Conservation (phyloP, 2,113 vertebrate species). For the Serilophus lunatus region DNA sequence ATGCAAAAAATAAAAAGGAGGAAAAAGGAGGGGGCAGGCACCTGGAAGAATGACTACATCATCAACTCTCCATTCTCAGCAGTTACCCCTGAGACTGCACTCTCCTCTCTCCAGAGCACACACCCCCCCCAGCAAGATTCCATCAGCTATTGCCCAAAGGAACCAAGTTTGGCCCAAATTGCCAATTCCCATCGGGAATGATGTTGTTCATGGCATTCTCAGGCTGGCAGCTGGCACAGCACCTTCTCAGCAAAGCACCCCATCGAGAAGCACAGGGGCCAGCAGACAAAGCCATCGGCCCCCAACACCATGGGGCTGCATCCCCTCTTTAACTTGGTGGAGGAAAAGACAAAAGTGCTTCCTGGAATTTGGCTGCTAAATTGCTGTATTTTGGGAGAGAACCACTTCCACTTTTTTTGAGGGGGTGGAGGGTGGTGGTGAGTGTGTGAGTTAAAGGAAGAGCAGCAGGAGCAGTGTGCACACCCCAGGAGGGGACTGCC, state of each 20-base stretch:
- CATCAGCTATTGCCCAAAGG: background rate
- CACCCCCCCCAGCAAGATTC: background rate
- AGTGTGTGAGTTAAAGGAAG: background rate
- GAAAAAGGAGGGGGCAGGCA: background rate
- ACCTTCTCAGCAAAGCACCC: background rate
- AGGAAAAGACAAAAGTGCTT: background rate
- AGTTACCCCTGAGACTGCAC: background rate
- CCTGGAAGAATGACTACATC: background rate
- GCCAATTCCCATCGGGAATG: background rate
- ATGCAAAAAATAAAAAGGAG: background rate
- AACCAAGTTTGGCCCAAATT: background rate
- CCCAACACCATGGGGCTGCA: background rate
- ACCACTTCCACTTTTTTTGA: rapidly evolving
- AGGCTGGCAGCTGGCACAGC: background rate
- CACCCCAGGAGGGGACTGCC: background rate
- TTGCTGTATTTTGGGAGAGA: background rate
- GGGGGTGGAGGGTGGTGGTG: background rate
- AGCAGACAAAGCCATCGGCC: background rate
- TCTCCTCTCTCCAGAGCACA: background rate
- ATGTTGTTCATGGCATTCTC: background rate
- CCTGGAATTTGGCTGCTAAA: background rate
- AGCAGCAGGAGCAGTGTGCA: background rate
- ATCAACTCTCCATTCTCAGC: background rate
- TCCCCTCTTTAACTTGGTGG: background rate
- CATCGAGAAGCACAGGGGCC: rapidly evolving